Evolutionary conservation across 2,888 invertebrate genomes (phyloP).

Genomic region (Morpho achilles): DNA sequence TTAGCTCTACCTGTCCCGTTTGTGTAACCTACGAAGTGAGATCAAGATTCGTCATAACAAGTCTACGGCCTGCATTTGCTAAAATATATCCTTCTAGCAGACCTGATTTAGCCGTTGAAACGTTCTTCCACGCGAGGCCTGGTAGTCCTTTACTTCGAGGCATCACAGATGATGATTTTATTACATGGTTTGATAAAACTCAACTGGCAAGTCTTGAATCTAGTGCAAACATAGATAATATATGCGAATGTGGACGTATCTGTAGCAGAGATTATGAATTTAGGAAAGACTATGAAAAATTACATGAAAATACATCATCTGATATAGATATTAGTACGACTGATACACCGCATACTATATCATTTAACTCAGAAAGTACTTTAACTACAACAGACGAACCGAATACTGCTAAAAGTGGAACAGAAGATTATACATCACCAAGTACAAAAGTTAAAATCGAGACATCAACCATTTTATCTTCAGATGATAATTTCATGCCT

Average conservation of each 20-base stretch:
- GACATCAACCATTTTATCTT: neutral
- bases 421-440: constrained; percentile 13
- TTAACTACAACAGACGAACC: constrained; percentile 1
- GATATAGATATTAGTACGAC: constrained; percentile 20
- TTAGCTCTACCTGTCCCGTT: constrained; percentile 79
- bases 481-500: neutral
- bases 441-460: constrained; percentile 1
- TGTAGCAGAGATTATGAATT: constrained; percentile 70
- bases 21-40: constrained; percentile 81
- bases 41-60: constrained; percentile 80
- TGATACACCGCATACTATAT: constrained; percentile 13
- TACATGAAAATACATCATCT: constrained; percentile 17
- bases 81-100: constrained; percentile 81
- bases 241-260: constrained; percentile 76
- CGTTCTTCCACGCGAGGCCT: constrained; percentile 80
- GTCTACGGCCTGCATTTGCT: constrained; percentile 81
- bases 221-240: constrained; percentile 67
- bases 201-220: constrained; percentile 67
- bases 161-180: constrained; percentile 82
- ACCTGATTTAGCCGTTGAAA: constrained; percentile 81
- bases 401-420: constrained; percentile 15
- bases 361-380: constrained; percentile 8
- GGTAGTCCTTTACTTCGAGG: constrained; percentile 80
- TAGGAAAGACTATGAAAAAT: constrained; percentile 43
- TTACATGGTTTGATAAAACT: constrained; percentile 83